Base-by-base conservation (phyloP, 2,797 vertebrate species). In the Gymnothorax reevesii region DNA sequence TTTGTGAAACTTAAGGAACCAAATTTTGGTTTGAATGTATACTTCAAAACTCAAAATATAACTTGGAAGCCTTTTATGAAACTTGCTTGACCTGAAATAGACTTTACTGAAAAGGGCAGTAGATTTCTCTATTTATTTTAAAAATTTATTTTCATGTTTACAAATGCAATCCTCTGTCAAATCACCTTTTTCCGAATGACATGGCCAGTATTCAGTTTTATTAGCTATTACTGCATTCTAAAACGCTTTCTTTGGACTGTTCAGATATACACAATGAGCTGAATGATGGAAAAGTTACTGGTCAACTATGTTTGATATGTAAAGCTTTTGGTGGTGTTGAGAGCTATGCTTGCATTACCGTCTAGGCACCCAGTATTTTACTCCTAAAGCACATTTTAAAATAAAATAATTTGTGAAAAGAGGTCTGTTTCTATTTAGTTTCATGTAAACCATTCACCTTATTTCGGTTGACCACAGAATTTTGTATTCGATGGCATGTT, bases 61-160 rank as follows among this genome's bases (percentile, higher is more conserved):
- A 64, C 84, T 75, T 84, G 62, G 57, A 87, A 85, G 82, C 64
- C 52, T 87, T 59, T 86, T 85, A 83, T 77, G 5, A 59, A 91
- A 90, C 88, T 59, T 83, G 91, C 85, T 91, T 88, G 83, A 88
- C 87, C 27, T 86, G 87, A 86, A 75, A 92, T 85, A 57, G 84
- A 85, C 86, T 87, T 91, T 90, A 82, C 89, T 89, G 87, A 90
- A 88, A 90, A 91, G 92, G 91, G 90, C 89, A 91, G 91, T 88
- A 93, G 90, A 91, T 90, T 91, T 92, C 92, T 93, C 90, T 95
- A 94, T 95, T 94, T 95, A 94, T 94, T 94, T 88, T 90, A 91
- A 83, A 86, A 88, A 86, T 85, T 87, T 89, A 89, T 89, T 86
- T 52, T 22, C 90, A 91, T 77, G 73, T 90, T 71, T 86, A 57